phyloP scores from a whole-genome alignment of 1,140 invertebrate species.

The Drosophila simulans region DNA sequence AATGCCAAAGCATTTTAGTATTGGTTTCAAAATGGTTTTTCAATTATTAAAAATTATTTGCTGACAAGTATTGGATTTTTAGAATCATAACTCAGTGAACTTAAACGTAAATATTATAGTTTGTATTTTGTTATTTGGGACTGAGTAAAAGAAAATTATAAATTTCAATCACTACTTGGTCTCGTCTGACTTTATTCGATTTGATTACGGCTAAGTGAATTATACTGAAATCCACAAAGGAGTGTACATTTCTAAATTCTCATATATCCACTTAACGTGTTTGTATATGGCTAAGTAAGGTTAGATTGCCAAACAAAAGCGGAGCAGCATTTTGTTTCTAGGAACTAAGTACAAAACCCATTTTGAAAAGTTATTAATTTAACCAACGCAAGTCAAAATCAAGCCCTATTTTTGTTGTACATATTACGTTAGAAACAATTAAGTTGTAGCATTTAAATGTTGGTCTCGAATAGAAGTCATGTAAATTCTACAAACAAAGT shows the following conservation, averaged over 20 bases:
- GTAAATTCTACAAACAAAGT: slow-evolving; percentile 19
- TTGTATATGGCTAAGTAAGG: slow-evolving; percentile 42
- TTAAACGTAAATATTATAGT: too few relatives aligned
- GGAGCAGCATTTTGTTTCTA: slow-evolving; percentile 26
- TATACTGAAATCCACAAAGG: slow-evolving; percentile 17
- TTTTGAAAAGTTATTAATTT: slow-evolving; percentile 25
- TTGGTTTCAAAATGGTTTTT: too few relatives aligned
- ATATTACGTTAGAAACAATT: slow-evolving; percentile 25
- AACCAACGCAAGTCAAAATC: slow-evolving; percentile 4
- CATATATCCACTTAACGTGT: slow-evolving; percentile 6
- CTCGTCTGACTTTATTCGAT: too few relatives aligned
- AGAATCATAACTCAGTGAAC: too few relatives aligned
- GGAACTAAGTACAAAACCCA: slow-evolving; percentile 35
- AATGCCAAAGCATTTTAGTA: too few relatives aligned
- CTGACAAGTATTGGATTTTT: too few relatives aligned
- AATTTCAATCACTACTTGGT: too few relatives aligned
- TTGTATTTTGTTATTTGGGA: not conserved
- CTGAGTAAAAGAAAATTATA: not conserved
- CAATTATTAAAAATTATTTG: too few relatives aligned
- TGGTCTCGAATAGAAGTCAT: slow-evolving; percentile 13
- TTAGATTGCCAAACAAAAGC: slow-evolving; percentile 24
- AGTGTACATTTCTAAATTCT: slow-evolving; percentile 38
- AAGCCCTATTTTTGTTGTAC: slow-evolving; percentile 24
- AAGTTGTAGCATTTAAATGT: slow-evolving; percentile 32
- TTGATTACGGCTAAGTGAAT: slow-evolving; percentile 10